Percentiles rank a stretch among this genome's conserved stretches.
Evolutionary conservation across 2,113 vertebrate genomes (phyloP).

Genomic region (Prochilodus magdalenae): DNA sequence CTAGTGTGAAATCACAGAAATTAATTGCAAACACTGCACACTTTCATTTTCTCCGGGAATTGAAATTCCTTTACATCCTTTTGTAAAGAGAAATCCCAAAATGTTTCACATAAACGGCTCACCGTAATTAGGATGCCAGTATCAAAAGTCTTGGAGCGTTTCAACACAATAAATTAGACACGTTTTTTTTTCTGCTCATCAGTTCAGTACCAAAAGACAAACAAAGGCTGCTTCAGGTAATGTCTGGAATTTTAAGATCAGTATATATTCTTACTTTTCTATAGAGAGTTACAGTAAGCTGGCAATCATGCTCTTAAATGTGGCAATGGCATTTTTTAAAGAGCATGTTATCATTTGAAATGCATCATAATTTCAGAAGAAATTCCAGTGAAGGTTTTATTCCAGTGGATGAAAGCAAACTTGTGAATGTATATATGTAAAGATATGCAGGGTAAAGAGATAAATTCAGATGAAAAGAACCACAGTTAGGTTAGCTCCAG

Average conservation of each 20-base stretch:
- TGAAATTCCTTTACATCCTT: conserved; percentile 66
- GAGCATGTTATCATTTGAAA: conserved; percentile 35
- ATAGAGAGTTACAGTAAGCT: conserved; percentile 19
- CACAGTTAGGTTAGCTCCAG: neutral
- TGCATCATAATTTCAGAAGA: conserved; percentile 35
- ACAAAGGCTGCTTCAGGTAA: conserved; percentile 47
- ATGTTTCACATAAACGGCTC: conserved; percentile 60
- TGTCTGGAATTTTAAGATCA: conserved; percentile 53
- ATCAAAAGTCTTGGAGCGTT: conserved; percentile 58
- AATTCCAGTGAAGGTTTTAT: conserved; percentile 25
- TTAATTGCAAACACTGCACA: conserved; percentile 65
- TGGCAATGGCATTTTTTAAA: conserved; percentile 23
- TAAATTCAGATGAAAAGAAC: neutral
- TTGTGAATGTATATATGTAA: neutral
- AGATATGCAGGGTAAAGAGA: conserved; percentile 4
- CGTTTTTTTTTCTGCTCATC: conserved; percentile 18
- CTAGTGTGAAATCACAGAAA: conserved; percentile 74
- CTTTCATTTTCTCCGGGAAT: conserved; percentile 59
- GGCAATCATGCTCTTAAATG: conserved; percentile 17
- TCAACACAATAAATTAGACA: conserved; percentile 58
- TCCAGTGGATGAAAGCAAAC: neutral
- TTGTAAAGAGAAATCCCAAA: conserved; percentile 54
- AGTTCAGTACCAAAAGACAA: conserved; percentile 47
- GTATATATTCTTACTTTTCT: conserved; percentile 37
- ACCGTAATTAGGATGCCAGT: conserved; percentile 59